Base-by-base conservation (phyloP, 1,140 invertebrate species). In the Zaprionus africanus region DNA sequence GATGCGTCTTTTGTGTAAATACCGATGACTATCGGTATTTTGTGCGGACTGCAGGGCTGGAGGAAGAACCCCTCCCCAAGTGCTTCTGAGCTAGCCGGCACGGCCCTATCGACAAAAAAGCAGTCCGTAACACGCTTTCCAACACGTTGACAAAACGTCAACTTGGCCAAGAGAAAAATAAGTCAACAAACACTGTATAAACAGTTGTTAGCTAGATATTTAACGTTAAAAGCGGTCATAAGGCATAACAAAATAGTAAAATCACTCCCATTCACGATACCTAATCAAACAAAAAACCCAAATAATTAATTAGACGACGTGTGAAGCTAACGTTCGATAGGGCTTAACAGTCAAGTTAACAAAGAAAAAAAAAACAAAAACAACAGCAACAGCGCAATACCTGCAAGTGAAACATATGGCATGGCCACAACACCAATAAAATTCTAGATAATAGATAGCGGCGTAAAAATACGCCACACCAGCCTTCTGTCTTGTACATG, bases 161-260 rank as follows among this genome's bases (percentile, higher is more conserved):
- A 75, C 53, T 26, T 63, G 59, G 66, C 36, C 41, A 60, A 58
- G 26, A 46, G 59, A 67, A 46, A 57, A 43, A 68, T 60, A 65
- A 58, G 17, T 19, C 59, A 57, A 26, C 80, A 51, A 63, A 63
- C 51, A 59, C 64, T 83, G 77, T 76, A 81, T 88, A 87, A 88
- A 88, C 84, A 88, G 84, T 83, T 86, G 82, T 75, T 80, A 66
- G 68, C 58, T 68, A 76, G 46, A 41, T 38, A 64, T 56, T 15
- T 41, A 51, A 56, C 65, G 66, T 66, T 79, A 58, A 53, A 46
- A 79, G 41, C 74, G 70, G 65, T 26, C 22, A 9, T 34, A 31
- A 63, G 31, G 51, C 41, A 54, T 61, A 80, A 75, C 74, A 67
- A 54, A 67, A 69, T 57, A 62, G 77, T 75, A 78, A 78, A 71